Conservation (phyloP, 2,797 vertebrate genomes). For the Diceros bicornis region DNA sequence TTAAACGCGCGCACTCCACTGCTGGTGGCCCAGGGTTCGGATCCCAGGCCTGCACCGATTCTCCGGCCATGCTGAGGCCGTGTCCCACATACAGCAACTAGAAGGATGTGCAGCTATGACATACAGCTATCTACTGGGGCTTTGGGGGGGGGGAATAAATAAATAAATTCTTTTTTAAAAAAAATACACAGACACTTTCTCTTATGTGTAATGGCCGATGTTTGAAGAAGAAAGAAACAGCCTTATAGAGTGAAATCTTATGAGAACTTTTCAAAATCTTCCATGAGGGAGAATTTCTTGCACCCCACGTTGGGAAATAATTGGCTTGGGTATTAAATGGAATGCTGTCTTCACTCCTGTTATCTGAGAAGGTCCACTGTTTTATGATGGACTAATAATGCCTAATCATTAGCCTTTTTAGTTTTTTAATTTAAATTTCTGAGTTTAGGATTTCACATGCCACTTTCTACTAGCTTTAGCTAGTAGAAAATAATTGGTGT, state of each 20-base stretch:
- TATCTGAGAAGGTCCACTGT: conserved; percentile 32
- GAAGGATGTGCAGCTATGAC: too few species aligned
- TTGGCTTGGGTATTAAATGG: background rate
- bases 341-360: background rate
- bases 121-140: too few species aligned
- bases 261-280: background rate
- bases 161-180: too few species aligned
- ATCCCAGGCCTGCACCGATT: too few species aligned
- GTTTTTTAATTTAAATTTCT: conserved; percentile 62
- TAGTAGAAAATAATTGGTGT: conserved; percentile 67
- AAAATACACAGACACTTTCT: background rate
- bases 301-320: background rate
- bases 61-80: too few species aligned
- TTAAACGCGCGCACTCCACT: too few species aligned
- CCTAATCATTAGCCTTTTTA: conserved; percentile 32
- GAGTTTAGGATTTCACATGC: conserved; percentile 66
- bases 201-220: background rate
- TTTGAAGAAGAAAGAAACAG: conserved; percentile 52
- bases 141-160: too few species aligned
- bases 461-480: background rate
- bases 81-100: too few species aligned
- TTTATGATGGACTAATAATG: conserved; percentile 5
- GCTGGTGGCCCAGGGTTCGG: too few species aligned
- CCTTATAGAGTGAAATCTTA: conserved; percentile 19
- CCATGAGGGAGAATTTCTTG: conserved; percentile 32